Evolutionary conservation across 2,888 invertebrate genomes (phyloP).

Genomic region (Meliscaeva auricollis): DNA sequence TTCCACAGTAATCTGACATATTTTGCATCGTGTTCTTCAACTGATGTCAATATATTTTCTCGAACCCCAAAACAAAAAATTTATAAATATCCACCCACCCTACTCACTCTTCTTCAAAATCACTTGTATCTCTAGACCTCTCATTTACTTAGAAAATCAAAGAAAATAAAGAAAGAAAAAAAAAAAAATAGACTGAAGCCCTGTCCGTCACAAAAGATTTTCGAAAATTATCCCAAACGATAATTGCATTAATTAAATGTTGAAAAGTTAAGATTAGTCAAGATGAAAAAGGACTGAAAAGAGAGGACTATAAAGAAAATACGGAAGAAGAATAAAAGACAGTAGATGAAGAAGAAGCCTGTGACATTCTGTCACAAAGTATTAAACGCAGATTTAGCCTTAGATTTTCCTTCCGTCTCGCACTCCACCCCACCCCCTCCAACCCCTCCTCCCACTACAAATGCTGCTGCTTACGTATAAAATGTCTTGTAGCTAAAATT

Average conservation of each 20-base stretch:
- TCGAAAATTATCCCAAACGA: slow-evolving; percentile 68
- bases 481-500: slow-evolving; percentile 30
- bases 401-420: neutral
- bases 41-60: neutral
- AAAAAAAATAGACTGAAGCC: slow-evolving; percentile 10
- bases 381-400: slow-evolving; percentile 61
- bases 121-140: neutral
- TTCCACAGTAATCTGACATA: slow-evolving; percentile 25
- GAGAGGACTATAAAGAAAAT: neutral
- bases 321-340: too few relatives aligned
- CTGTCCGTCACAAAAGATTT: slow-evolving; percentile 56
- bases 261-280: slow-evolving; percentile 72
- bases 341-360: slow-evolving; percentile 5
- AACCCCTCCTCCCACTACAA: too few relatives aligned
- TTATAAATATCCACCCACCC: neutral
- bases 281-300: slow-evolving; percentile 21
- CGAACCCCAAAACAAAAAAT: neutral
- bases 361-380: slow-evolving; percentile 72
- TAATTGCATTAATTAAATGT: slow-evolving; percentile 74
- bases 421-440: too few relatives aligned
- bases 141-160: too few relatives aligned
- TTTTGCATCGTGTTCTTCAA: slow-evolving; percentile 20
- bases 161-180: neutral
- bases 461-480: neutral
- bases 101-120: neutral